Evolutionary conservation across 2,113 vertebrate species (phyloP).

Genomic region (Chaetodon auriga): DNA sequence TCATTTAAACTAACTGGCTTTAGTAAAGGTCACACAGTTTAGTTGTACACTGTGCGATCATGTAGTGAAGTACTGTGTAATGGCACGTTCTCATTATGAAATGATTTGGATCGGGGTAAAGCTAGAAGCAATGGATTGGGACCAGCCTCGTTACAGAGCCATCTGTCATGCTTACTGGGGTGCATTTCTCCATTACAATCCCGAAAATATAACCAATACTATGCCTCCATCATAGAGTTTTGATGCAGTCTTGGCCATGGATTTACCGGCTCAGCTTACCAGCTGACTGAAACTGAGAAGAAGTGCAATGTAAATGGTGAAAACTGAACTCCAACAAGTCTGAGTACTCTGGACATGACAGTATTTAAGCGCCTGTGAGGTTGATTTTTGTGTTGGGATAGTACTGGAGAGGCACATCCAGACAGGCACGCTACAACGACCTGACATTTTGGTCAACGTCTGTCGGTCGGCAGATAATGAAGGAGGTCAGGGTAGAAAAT

Average conservation of each 20-base stretch:
- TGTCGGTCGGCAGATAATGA: neutral
- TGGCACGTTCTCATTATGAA: neutral
- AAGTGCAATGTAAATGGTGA: neutral
- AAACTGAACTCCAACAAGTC: neutral
- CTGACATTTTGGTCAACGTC: neutral
- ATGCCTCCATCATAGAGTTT: neutral
- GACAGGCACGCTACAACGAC: neutral
- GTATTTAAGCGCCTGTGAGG: neutral
- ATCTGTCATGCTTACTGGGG: neutral
- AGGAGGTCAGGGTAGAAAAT: constrained; percentile 5
- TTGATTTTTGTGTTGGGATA: neutral
- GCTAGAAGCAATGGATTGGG: neutral
- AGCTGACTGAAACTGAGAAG: neutral
- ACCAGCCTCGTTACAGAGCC: neutral
- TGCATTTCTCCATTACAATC: neutral
- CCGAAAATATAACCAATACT: neutral
- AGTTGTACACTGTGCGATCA: neutral
- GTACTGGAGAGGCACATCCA: neutral
- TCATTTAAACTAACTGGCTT: neutral
- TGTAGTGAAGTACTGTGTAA: neutral
- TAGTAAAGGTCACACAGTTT: neutral
- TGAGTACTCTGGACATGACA: too few relatives aligned
- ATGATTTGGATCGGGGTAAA: neutral
- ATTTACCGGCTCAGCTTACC: neutral
- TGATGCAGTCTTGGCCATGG: neutral